Evolutionary conservation across 2,113 vertebrate species (phyloP), one percentile per base, ranked within the genome.

Genomic region (Corythornis madagascariensis): DNA sequence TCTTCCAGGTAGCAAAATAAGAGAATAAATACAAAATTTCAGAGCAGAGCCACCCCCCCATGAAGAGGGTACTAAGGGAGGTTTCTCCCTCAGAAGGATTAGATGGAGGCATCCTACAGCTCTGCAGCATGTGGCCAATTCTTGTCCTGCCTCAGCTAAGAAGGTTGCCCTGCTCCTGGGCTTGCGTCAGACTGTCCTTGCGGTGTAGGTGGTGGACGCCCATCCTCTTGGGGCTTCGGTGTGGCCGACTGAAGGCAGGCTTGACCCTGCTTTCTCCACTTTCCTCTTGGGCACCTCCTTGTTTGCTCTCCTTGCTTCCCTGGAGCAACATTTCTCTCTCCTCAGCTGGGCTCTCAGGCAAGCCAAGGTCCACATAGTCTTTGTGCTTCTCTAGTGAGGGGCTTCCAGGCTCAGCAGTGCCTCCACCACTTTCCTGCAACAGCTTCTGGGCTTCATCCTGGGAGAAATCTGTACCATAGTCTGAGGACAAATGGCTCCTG

Each of bases 221-320:
- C 99, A 99, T 99, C 83, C 99, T 98, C 95, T 99, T 99, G 40
- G 99, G 99, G 95, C 98, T 99, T 92, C 98, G 99, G 92, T 98
- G 98, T 0, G 98, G 98, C 7, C 99, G 98, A 67, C 82, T 79
- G 31, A 97, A 90, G 60, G 92, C 95, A 48, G 95, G 97, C 83
- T 97, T 97, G 80, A 95, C 96, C 53, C 89, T 97, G 47, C 91
- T 92, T 74, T 94, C 90, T 77, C 83, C 77, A 2, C 31, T 86
- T 90, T 90, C 86, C n/a, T 97, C 97, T 25, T 89, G 91, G 40
- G 60, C 20, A 26, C 63, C 56, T 88, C 81, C 95, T 43, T 70
- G 90, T 65, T 29, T 94, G 82, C 56, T 92, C 64, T 93, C 95
- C 67, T 91, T 91, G 82, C 69, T 96, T 90, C 97, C 97, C 31